These are phyloP conservation scores for Indicator maculatus DNA, from an alignment of 2,113 vertebrate species.

Conservation along the genomic window DNA sequence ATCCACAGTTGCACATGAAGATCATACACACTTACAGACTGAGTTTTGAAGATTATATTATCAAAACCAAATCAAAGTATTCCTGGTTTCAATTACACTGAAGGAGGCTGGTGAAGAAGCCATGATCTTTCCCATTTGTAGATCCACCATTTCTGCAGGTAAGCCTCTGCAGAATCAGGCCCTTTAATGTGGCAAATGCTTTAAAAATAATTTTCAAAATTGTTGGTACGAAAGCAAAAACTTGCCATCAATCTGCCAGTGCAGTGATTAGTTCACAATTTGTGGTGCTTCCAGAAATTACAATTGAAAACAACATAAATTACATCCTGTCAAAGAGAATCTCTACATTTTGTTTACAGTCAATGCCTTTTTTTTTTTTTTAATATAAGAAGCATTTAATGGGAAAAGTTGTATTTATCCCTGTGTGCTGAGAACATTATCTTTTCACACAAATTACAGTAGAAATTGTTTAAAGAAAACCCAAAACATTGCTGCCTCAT, in stretches of 20 bases:
- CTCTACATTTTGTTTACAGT: not conserved
- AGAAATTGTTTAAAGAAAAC: not conserved
- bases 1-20: not conserved
- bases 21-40: not conserved
- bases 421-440: not conserved
- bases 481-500: not conserved
- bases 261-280: not conserved
- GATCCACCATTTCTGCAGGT: not conserved
- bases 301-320: not conserved
- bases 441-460: not conserved
- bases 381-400: not conserved
- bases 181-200: not conserved
- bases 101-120: not conserved
- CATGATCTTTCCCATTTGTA: not conserved
- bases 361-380: not conserved
- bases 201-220: not conserved
- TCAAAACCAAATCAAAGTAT: not conserved
- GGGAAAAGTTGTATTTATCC: not conserved
- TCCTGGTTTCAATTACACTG: accelerated
- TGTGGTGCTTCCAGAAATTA: not conserved
- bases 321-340: not conserved
- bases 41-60: too few species aligned
- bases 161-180: not conserved
- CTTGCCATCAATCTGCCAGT: not conserved
- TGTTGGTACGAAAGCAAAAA: not conserved